Conservation (phyloP, 2,888 invertebrate species). For the Lamellibrachia satsuma region DNA sequence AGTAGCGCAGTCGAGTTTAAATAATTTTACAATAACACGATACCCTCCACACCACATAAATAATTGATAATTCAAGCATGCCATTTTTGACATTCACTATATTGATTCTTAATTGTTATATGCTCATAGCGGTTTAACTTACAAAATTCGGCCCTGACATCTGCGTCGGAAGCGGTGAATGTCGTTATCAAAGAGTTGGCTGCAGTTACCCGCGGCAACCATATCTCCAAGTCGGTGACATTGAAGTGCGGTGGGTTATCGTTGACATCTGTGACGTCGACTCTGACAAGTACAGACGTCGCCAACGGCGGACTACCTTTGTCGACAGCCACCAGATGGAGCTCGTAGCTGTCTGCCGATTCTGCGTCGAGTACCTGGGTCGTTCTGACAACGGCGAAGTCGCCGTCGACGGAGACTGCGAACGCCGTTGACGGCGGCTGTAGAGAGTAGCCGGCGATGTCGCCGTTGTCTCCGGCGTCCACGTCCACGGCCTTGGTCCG, state of each 20-base stretch:
- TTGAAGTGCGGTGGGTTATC: constrained; percentile 28
- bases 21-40: neutral
- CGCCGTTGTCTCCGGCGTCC: constrained; percentile 27
- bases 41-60: neutral
- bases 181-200: constrained; percentile 24
- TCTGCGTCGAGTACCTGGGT: constrained; percentile 25
- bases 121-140: neutral
- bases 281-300: constrained; percentile 7
- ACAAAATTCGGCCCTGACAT: constrained; percentile 17
- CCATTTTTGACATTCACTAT: neutral
- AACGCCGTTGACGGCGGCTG: neutral
- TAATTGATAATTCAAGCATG: neutral
- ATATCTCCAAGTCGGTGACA: constrained; percentile 20
- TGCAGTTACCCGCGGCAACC: constrained; percentile 8
- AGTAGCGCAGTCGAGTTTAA: neutral
- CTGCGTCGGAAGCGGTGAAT: constrained; percentile 24
- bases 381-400: neutral
- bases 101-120: neutral
- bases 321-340: constrained; percentile 17
- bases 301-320: constrained; percentile 21
- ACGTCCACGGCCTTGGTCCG: constrained; percentile 25
- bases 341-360: constrained; percentile 8
- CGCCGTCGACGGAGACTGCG: neutral
- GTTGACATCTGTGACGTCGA: constrained; percentile 25
- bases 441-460: constrained; percentile 21